Percentiles rank a stretch among this genome's conserved stretches.
These are phyloP conservation scores for Colletes gigas DNA, from an alignment of 1,140 invertebrate genomes.

Conservation along the genomic window DNA sequence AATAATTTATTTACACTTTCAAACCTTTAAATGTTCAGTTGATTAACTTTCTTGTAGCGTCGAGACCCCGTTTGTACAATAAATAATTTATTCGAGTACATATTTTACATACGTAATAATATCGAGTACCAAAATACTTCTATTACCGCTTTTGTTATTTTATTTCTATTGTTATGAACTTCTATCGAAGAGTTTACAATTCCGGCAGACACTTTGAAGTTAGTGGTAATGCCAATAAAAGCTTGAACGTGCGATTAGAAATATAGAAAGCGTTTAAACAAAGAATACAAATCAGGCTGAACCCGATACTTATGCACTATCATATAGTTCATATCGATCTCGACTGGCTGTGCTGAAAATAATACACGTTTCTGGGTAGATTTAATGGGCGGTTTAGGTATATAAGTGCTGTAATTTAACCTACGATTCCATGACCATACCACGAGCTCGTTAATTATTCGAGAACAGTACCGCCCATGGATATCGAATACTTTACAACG, in stretches of 20 bases:
- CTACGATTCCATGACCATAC: slow-evolving; percentile 44
- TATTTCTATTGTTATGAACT: neutral
- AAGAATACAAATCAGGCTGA: slow-evolving; percentile 38
- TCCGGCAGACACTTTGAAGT: no score
- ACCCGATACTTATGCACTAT: slow-evolving; percentile 32
- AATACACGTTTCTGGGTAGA: slow-evolving; percentile 45
- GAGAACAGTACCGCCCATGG: slow-evolving; percentile 34
- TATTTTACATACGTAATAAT: no score
- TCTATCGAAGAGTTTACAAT: neutral
- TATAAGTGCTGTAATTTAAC: slow-evolving; percentile 55
- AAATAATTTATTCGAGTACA: no score
- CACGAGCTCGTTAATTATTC: slow-evolving; percentile 59
- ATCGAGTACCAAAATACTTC: no score
- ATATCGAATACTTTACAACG: slow-evolving; percentile 30
- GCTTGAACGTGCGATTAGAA: neutral
- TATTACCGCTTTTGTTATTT: no score
- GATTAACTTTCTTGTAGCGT: no score
- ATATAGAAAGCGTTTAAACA: slow-evolving; percentile 17
- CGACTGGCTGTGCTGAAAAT: slow-evolving; percentile 41
- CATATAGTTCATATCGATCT: slow-evolving; percentile 42
- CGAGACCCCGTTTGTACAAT: no score
- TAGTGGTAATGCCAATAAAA: neutral
- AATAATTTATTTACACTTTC: no score
- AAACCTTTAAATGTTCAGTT: no score
- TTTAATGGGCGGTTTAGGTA: slow-evolving; percentile 58